These are phyloP conservation scores for Thysanoteuthis rhombus DNA, from an alignment of 2,888 invertebrate species.

Conservation along the genomic window DNA sequence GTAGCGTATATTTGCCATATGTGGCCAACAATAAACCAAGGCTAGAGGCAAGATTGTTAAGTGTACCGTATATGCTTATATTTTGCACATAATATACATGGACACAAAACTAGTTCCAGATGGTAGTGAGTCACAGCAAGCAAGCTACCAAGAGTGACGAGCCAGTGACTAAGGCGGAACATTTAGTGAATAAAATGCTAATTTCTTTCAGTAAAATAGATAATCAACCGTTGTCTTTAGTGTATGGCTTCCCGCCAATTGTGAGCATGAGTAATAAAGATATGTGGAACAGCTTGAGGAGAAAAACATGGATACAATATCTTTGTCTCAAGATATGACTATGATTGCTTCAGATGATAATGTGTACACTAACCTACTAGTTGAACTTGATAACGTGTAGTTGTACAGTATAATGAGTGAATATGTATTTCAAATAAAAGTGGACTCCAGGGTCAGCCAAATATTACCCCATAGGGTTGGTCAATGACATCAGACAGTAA, in stretches of 20 bases:
- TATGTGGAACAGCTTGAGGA: neutral
- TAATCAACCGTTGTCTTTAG: neutral
- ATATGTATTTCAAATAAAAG: no score
- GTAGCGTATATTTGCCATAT: neutral
- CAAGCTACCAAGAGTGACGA: neutral
- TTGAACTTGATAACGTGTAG: neutral
- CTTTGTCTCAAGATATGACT: neutral
- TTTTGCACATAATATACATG: neutral
- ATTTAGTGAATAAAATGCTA: neutral
- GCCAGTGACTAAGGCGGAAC: neutral
- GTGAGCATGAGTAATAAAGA: neutral
- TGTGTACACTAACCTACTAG: neutral
- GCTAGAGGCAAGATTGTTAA: neutral
- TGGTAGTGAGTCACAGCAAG: neutral
- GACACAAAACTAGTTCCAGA: neutral
- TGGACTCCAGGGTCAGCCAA: neutral
- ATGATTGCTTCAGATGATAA: neutral
- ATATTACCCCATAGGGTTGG: neutral
- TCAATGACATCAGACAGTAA: no score
- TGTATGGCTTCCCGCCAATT: neutral
- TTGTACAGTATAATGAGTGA: neutral
- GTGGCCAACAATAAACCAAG: neutral
- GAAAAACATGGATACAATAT: neutral
- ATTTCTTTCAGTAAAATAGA: neutral
- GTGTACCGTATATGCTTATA: neutral